Evolutionary conservation across 2,113 vertebrate genomes (phyloP), one percentile per base, ranked within the genome.

Genomic region (Coregonus clupeaformis): DNA sequence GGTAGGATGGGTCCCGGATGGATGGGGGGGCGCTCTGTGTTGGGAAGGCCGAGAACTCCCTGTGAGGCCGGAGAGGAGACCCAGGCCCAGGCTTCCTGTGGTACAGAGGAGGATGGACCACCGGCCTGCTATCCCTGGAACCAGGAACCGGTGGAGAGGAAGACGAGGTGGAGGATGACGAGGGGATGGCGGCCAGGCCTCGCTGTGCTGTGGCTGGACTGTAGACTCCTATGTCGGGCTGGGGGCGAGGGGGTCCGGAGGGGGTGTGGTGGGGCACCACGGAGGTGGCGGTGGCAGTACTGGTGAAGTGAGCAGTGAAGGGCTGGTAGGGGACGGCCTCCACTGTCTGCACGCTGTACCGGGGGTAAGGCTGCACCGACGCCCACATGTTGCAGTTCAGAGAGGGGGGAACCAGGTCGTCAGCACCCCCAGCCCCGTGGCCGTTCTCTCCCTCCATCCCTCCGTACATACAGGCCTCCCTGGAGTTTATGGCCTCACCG

Each of bases 371-470:
- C 72, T 95, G 93, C 68, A 98, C 92, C 0, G 95, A 95, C 16
- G 96, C 95, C 96, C 97, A 99, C 97, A 99, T 95, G 86, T 97
- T 97, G 92, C 97, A 97, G 92, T 96, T 95, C 77, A 98, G 80
- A 0, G 97, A 88, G 14, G 97, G 93, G 57, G 94, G 86, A 0
- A 89, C 94, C 0, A 94, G 91, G 71, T 97, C 89, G 0, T 94
- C 87, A 0, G 93, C 81, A 74, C 95, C 93, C 3, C 89, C 94
- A 1, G 45, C 20, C 20, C 73, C 82, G 0, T 86, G 75, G 0
- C 94, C 92, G 0, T 95, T 90, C 83, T 98, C 96, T 0, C 94
- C 87, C 79, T 96, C 96, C 1, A 95, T 90, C 20, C 94, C 68
- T 3, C 95, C 95, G 75, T 97, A 99, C 97, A 99, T 99, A 78